Conservation (phyloP, 1,140 invertebrate genomes). For the Ectropis grisescens region DNA sequence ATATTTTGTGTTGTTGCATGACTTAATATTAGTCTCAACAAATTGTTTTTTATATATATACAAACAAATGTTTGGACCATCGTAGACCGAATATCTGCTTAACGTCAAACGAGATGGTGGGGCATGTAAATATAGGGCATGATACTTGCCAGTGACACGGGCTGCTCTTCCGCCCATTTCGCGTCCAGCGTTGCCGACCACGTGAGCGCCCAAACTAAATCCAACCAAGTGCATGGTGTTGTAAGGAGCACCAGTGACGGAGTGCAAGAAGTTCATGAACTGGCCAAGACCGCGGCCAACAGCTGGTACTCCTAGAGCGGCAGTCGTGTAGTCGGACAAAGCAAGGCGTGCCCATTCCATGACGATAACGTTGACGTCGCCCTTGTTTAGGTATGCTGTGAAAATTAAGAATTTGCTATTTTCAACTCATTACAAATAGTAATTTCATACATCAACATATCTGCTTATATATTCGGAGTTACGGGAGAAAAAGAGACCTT, state of each 20-base stretch:
- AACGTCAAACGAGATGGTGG: too few species aligned
- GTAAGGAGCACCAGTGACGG: conserved; percentile 20
- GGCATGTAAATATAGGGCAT: too few species aligned
- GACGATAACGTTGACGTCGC: conserved; percentile 26
- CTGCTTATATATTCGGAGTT: too few species aligned
- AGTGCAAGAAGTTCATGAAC: conserved; percentile 61
- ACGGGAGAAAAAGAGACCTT: too few species aligned
- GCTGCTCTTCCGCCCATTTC: conserved; percentile 25
- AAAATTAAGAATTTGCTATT: conserved; percentile 68
- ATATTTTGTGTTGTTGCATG: too few species aligned
- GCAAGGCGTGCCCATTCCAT: conserved; percentile 35
- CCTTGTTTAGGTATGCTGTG: conserved; percentile 40
- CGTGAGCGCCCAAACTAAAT: conserved; percentile 89
- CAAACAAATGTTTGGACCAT: too few species aligned
- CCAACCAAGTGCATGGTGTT: conserved; percentile 86
- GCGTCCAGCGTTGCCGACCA: conserved; percentile 83
- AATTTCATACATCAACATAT: too few species aligned
- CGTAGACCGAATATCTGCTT: too few species aligned
- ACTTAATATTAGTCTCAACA: too few species aligned
- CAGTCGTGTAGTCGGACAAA: conserved; percentile 18
- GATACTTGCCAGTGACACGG: conserved; percentile 34
- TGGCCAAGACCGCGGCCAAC: conserved; percentile 48
- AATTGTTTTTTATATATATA: too few species aligned
- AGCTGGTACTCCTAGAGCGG: conserved; percentile 20
- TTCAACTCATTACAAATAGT: too few species aligned